Evolutionary conservation across 2,113 vertebrate species (phyloP), one percentile per base, ranked within the genome.

Genomic region (Oryzias woworae): DNA sequence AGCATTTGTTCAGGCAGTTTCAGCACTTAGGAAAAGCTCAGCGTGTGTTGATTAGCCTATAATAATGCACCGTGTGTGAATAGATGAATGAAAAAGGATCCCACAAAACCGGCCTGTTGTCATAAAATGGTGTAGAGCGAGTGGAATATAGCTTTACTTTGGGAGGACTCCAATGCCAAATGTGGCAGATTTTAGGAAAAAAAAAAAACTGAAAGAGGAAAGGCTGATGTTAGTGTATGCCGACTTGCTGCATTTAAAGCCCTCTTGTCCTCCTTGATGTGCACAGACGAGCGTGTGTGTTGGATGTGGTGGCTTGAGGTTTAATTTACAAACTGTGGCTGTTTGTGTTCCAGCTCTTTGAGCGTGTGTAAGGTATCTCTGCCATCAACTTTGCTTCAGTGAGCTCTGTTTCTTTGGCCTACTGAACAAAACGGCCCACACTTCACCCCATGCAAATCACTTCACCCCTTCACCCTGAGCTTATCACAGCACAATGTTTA

Each of bases 311-410:
- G 71, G 62, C 43, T 76, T 69, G 71, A 76, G 69, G 75, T 73
- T 84, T 74, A 69, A 81, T 88, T 85, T 81, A 86, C 73, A 83
- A 83, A 88, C 84, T 81, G 74, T 71, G 80, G 71, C 69, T 89
- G 83, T 89, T 86, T 86, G 83, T 86, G 84, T 87, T 88, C 81
- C 84, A 86, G 80, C 73, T 87, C 78, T 88, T 83, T 82, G 78
- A 83, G 74, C 73, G 36, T 75, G 82, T 85, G 73, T 84, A 80
- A 82, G 66, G 75, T 88, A 88, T 90, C 88, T 84, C 71, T 69
- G 60, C 81, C 78, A 82, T 87, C 85, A 58, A 78, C 77, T 75
- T 36, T 85, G 81, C 84, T 76, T 81, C 74, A 82, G 51, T 80
- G 82, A 70, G 54, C 69, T 71, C 53, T 56, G 76, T 58, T 67